These are phyloP conservation scores for Jordanella pulchra DNA, from an alignment of 2,797 vertebrate genomes.

Conservation along the genomic window DNA sequence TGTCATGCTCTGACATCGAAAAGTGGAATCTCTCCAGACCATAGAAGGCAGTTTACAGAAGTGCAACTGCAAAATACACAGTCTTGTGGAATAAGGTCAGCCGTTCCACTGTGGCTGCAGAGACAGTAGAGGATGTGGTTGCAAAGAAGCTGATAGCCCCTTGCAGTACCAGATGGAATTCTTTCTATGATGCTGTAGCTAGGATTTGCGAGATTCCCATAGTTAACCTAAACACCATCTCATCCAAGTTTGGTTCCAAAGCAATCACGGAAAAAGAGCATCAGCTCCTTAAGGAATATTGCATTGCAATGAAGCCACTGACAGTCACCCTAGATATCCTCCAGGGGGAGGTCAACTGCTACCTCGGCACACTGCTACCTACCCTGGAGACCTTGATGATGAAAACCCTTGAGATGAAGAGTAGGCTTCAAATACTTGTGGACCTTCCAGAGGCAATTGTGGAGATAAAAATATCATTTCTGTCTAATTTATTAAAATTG, in stretches of 20 bases:
- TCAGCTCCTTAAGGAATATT: slow-evolving; percentile 1
- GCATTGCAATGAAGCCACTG: background rate
- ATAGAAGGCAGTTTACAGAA: background rate
- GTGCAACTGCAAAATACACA: background rate
- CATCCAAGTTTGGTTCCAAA: background rate
- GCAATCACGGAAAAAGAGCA: background rate
- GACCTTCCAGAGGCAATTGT: background rate
- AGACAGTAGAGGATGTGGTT: background rate
- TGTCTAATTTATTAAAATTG: background rate
- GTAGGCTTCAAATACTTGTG: background rate
- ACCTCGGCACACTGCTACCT: background rate
- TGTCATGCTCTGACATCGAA: background rate
- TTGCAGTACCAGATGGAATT: background rate
- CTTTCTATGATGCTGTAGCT: background rate
- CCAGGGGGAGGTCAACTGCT: background rate
- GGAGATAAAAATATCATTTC: too few relatives aligned
- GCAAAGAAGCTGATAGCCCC: background rate
- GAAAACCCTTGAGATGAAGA: background rate
- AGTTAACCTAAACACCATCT: background rate
- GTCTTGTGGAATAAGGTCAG: background rate
- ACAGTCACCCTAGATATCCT: slow-evolving; percentile 3
- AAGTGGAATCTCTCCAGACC: slow-evolving; percentile 1
- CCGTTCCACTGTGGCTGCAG: background rate
- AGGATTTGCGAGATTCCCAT: background rate
- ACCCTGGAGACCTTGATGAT: background rate